Evolutionary conservation across 1,140 invertebrate genomes (phyloP).

Genomic region (Drosophila kohkoa): DNA sequence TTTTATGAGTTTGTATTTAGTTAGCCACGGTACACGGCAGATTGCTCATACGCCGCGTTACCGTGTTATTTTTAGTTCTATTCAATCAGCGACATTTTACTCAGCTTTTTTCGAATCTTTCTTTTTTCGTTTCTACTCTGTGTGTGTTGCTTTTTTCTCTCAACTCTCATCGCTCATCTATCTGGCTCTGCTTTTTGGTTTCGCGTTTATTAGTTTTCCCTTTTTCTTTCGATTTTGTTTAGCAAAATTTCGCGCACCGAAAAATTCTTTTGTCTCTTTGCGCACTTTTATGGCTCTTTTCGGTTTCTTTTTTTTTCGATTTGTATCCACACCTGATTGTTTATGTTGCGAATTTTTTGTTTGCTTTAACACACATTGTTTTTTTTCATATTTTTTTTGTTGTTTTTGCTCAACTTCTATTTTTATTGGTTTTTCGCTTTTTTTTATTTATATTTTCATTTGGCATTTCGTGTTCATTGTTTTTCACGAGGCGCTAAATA

Average conservation of each 20-base stretch:
- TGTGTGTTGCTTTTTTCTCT: background rate
- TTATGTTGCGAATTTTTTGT: constrained; percentile 39
- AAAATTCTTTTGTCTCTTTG: constrained; percentile 28
- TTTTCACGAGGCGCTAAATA: constrained; percentile 22
- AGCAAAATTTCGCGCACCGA: constrained; percentile 15
- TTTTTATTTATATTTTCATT: background rate
- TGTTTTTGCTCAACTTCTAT: constrained; percentile 10
- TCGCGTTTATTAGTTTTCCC: constrained; percentile 40
- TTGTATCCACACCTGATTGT: constrained; percentile 60
- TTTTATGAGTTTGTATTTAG: constrained; percentile 43
- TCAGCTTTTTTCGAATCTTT: constrained; percentile 55
- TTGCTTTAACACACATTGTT: constrained; percentile 27
- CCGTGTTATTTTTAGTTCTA: constrained; percentile 79
- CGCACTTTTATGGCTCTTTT: constrained; percentile 14
- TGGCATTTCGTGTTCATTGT: constrained; percentile 35
- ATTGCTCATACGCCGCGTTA: constrained; percentile 75
- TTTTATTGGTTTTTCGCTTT: constrained; percentile 9
- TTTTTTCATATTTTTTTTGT: background rate
- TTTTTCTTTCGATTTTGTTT: constrained; percentile 53
- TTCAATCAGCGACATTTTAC: constrained; percentile 80
- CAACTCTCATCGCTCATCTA: background rate
- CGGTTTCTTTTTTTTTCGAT: constrained; percentile 9
- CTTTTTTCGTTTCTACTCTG: background rate
- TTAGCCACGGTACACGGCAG: constrained; percentile 44
- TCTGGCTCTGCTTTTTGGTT: constrained; percentile 1